These are phyloP conservation scores for Apodemia hepburni DNA, from an alignment of 2,888 invertebrate genomes.

Conservation along the genomic window DNA sequence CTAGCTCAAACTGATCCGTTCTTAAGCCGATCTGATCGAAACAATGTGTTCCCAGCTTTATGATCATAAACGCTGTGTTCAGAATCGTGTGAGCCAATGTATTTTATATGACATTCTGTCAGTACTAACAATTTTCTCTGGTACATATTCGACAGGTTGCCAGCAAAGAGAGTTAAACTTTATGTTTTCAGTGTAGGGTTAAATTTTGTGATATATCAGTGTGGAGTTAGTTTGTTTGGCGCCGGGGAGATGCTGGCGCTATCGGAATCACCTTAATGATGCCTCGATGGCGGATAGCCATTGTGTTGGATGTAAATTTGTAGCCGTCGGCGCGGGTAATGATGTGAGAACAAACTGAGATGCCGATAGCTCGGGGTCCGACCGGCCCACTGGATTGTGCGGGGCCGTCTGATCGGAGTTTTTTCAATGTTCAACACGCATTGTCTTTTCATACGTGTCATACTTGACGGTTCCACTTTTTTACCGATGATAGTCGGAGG, in stretches of 20 bases:
- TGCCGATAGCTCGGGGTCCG: slow-evolving; percentile 42
- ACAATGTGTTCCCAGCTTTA: slow-evolving; percentile 53
- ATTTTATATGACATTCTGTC: slow-evolving; percentile 73
- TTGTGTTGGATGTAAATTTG: slow-evolving; percentile 81
- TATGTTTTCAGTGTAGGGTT: slow-evolving; percentile 41
- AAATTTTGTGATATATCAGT: slow-evolving; percentile 36
- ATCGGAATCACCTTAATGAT: slow-evolving; percentile 81
- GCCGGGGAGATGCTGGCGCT: slow-evolving; percentile 61
- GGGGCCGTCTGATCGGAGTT: slow-evolving; percentile 26
- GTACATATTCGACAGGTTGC: slow-evolving; percentile 47
- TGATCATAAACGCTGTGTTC: slow-evolving; percentile 36
- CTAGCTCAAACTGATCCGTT: slow-evolving; percentile 66
- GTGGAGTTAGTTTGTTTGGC: slow-evolving; percentile 46
- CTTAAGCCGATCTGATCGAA: slow-evolving; percentile 46
- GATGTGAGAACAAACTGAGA: slow-evolving; percentile 81
- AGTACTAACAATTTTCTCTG: slow-evolving; percentile 33
- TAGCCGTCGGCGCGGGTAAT: slow-evolving; percentile 81
- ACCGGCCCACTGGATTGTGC: slow-evolving; percentile 30
- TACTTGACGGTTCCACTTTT: slow-evolving; percentile 21
- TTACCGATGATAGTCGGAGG: not conserved
- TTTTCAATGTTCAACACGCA: slow-evolving; percentile 29
- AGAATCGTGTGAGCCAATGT: slow-evolving; percentile 35
- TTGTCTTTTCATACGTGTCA: slow-evolving; percentile 27
- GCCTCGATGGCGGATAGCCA: slow-evolving; percentile 80
- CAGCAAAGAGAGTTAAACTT: slow-evolving; percentile 38